Evolutionary conservation across 2,113 vertebrate species (phyloP), one percentile per base, ranked within the genome.

Genomic region (Tringa solitaria): DNA sequence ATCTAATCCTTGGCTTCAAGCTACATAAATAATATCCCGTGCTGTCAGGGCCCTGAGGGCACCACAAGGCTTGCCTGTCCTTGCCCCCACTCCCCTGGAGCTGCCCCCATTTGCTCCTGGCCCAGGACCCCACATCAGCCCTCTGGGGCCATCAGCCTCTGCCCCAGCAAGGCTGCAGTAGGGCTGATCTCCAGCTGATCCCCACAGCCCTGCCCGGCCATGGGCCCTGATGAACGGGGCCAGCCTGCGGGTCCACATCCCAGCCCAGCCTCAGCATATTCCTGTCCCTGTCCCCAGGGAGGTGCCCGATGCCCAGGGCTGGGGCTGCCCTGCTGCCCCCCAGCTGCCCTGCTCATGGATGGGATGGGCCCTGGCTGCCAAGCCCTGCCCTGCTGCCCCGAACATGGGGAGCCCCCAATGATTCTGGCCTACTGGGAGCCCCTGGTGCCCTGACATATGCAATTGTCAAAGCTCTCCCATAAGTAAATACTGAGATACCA

Each of bases 281-380:
- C 61, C 74, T 74, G 53, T 41, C n/a, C 43, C 21, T 1, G 1
- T 19, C 24, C 46, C 33, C 59, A 33, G 9, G 5, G 35, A 22
- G 8, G 1, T 28, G 43, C 22, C 64, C 1, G 4, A 23, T 51
- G 45, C 17, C 28, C 4, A 5, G 10, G 46, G 18, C 72, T n/a
- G 37, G 10, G 23, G 27, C 23, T 76, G n/a, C 39, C 35, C 26
- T 0, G 0, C 16, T 61, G 16, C 9, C 23, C 24, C 5, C 1
- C 0, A 0, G 18, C 41, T 77, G 35, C 35, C 18, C 21, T 1
- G 2, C n/a, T 75, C 32, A 15, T 32, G 9, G 14, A 5, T 63
- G 57, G 26, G 12, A 51, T 3, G 6, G 26, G 24, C 21, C 21
- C 1, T 3, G 45, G 46, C 59, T 61, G 24, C 37, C 43, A 65